These are phyloP conservation scores for Phenganax stokvisi DNA, from an alignment of 92 coral and sea anemone genomes.

Conservation along the genomic window DNA sequence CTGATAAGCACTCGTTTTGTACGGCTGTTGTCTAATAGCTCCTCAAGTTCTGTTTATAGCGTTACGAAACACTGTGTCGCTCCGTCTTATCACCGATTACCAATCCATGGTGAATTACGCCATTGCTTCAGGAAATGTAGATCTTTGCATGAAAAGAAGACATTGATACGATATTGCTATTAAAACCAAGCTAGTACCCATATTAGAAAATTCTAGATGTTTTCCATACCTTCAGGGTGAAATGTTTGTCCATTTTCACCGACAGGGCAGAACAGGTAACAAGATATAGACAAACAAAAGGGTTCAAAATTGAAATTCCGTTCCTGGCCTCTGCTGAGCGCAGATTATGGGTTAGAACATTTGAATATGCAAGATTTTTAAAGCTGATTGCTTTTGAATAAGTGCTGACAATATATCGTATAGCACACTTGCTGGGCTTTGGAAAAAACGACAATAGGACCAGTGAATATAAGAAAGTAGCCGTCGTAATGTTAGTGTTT, in stretches of 20 bases:
- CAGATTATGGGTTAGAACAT: background rate
- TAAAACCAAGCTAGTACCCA: background rate
- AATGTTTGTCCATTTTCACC: background rate
- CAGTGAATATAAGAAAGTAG: background rate
- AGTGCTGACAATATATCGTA: background rate
- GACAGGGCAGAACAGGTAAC: background rate
- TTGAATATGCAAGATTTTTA: constrained; percentile 1
- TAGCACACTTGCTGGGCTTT: constrained; percentile 24
- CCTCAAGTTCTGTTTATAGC: background rate
- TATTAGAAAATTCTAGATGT: background rate
- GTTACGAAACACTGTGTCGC: background rate
- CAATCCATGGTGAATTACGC: background rate
- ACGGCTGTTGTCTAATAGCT: background rate
- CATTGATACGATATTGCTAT: background rate
- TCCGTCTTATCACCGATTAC: background rate
- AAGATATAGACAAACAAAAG: constrained; percentile 1
- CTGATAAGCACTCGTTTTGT: background rate
- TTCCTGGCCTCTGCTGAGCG: background rate
- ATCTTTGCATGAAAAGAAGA: background rate
- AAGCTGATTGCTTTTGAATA: constrained; percentile 13
- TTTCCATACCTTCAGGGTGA: background rate
- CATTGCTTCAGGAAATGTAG: constrained; percentile 1
- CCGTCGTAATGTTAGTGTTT: too few species aligned
- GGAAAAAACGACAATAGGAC: background rate
- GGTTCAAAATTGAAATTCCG: background rate